phyloP scores from a whole-genome alignment of 2,113 vertebrate genomes.

The Grus americana region DNA sequence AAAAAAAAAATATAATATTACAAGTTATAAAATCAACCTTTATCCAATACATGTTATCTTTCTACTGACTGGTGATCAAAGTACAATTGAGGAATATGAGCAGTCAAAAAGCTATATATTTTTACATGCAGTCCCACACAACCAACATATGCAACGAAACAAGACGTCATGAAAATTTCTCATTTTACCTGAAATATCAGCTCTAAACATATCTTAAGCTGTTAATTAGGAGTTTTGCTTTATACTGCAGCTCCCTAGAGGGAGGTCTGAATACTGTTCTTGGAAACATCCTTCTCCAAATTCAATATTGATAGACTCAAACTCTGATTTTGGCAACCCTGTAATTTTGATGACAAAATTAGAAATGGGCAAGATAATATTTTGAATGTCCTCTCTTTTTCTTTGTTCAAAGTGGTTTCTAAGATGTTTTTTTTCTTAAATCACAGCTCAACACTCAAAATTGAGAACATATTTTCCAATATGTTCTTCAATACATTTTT shows the following conservation, averaged over 20 bases:
- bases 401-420: background rate
- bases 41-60: background rate
- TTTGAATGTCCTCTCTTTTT: background rate
- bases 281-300: background rate
- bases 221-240: background rate
- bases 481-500: background rate
- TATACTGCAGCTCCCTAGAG: background rate
- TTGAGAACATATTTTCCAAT: background rate
- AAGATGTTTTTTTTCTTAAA: background rate
- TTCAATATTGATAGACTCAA: background rate
- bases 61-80: background rate
- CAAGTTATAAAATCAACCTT: background rate
- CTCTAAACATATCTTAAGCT: background rate
- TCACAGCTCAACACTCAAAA: background rate
- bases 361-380: background rate
- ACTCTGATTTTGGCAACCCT: background rate
- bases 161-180: background rate
- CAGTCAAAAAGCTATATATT: background rate
- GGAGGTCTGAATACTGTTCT: background rate
- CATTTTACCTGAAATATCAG: background rate
- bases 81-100: background rate
- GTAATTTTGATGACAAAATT: background rate
- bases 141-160: background rate
- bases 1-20: background rate
- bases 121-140: background rate